A percentile compares a stretch with the other conserved stretches of the same genome.
These are phyloP conservation scores for Osmerus eperlanus DNA, from an alignment of 2,113 vertebrate species.

Conservation along the genomic window DNA sequence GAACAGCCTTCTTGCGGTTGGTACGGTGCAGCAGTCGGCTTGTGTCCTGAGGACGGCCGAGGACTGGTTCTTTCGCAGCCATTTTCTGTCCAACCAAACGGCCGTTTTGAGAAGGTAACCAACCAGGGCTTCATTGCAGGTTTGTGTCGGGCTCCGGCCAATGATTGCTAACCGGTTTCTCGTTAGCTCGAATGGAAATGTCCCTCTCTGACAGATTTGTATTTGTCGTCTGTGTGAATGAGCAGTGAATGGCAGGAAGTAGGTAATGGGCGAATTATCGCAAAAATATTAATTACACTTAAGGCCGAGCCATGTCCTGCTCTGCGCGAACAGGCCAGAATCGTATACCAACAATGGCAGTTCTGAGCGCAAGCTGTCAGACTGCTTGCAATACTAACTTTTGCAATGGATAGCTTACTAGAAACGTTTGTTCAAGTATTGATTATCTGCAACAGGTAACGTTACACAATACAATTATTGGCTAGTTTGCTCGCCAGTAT, in stretches of 20 bases:
- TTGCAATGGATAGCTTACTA: neutral
- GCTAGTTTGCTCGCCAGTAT: neutral
- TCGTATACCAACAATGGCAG: neutral
- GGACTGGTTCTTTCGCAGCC: slow-evolving; percentile 98
- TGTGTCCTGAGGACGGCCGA: slow-evolving; percentile 84
- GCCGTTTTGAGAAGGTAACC: slow-evolving; percentile 92
- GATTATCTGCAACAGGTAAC: neutral
- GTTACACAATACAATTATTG: neutral
- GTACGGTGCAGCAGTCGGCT: slow-evolving; percentile 59
- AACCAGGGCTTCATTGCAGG: slow-evolving; percentile 98
- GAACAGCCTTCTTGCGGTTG: slow-evolving; percentile 49
- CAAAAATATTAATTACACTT: slow-evolving; percentile 25
- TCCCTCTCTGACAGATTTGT: slow-evolving; percentile 76
- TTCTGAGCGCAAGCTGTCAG: slow-evolving; percentile 30
- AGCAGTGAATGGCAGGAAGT: slow-evolving; percentile 58
- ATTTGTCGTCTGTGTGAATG: slow-evolving; percentile 64
- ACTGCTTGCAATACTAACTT: slow-evolving; percentile 27
- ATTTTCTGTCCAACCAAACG: slow-evolving; percentile 99
- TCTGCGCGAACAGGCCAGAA: slow-evolving; percentile 50
- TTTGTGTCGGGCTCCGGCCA: slow-evolving; percentile 97
- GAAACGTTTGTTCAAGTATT: neutral
- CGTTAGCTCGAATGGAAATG: slow-evolving; percentile 94
- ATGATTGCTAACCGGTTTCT: slow-evolving; percentile 95
- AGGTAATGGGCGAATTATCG: slow-evolving; percentile 34
- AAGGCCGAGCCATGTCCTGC: slow-evolving; percentile 52